These are phyloP conservation scores for Rachycentron canadum DNA, from an alignment of 2,797 vertebrate genomes.

Conservation along the genomic window DNA sequence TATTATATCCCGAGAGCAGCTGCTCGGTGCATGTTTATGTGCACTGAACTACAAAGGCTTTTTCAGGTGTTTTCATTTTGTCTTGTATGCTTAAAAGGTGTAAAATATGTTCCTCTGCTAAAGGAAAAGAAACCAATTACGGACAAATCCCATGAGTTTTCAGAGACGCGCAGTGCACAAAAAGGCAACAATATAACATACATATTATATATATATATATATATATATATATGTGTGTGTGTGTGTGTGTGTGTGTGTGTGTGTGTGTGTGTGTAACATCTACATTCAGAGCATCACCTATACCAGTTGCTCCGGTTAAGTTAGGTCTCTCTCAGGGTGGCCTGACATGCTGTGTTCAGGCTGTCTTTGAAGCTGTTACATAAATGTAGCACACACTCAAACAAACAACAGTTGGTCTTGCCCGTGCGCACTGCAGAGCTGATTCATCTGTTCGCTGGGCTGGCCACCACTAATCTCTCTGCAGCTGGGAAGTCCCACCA, in stretches of 20 bases:
- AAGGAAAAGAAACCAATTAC: neutral
- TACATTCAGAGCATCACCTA: constrained; percentile 27
- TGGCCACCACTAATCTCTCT: constrained; percentile 41
- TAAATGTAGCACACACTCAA: constrained; percentile 40
- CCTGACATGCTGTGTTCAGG: constrained; percentile 28
- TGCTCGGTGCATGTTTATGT: neutral
- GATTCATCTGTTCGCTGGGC: constrained; percentile 48
- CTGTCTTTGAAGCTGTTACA: constrained; percentile 48
- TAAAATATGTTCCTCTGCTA: neutral
- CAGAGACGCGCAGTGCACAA: neutral
- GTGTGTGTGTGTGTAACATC: neutral
- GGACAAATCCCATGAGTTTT: neutral
- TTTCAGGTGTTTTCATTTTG: neutral
- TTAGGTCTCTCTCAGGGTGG: constrained; percentile 10
- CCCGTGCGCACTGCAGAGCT: constrained; percentile 16
- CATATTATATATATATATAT: neutral
- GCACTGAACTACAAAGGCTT: neutral
- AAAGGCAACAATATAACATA: neutral
- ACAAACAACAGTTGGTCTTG: constrained; percentile 62
- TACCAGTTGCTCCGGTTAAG: constrained; percentile 15
- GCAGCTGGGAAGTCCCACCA: constrained; percentile 15
- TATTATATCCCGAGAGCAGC: neutral
- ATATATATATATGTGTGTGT: neutral
- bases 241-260: too few species aligned
- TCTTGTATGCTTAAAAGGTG: neutral